phyloP scores from a whole-genome alignment of 2,113 vertebrate genomes.

The Cyphomyrus plagiostoma region DNA sequence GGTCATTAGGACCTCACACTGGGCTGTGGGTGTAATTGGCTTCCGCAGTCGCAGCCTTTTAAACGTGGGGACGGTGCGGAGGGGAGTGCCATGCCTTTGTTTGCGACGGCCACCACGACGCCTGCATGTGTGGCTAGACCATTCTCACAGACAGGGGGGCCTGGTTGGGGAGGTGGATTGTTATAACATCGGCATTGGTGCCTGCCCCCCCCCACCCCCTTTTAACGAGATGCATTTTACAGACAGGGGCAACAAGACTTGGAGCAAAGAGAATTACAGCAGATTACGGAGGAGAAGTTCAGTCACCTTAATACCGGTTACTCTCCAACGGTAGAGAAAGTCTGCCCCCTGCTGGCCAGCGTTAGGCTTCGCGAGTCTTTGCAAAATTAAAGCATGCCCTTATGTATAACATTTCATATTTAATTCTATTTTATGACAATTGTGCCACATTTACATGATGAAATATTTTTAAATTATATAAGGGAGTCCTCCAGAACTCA shows the following conservation, averaged over 20 bases:
- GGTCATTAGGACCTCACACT: slow-evolving; percentile 63
- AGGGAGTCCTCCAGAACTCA: background rate
- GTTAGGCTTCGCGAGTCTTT: background rate
- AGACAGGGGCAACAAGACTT: slow-evolving; percentile 54
- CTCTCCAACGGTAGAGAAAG: slow-evolving; percentile 57
- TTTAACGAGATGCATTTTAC: slow-evolving; percentile 67
- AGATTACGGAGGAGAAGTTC: slow-evolving; percentile 48
- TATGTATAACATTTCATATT: background rate
- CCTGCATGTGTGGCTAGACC: slow-evolving; percentile 60
- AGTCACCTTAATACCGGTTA: slow-evolving; percentile 17
- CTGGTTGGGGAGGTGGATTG: slow-evolving; percentile 60
- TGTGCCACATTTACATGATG: background rate
- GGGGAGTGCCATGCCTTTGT: slow-evolving; percentile 56
- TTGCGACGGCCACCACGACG: slow-evolving; percentile 60
- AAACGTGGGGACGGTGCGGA: slow-evolving; percentile 49
- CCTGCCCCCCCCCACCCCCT: background rate
- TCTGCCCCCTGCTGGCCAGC: slow-evolving; percentile 63
- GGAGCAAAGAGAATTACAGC: slow-evolving; percentile 52
- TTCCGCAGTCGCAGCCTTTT: slow-evolving; percentile 51
- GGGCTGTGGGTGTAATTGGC: slow-evolving; percentile 63
- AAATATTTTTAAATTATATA: background rate
- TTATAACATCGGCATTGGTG: slow-evolving; percentile 61
- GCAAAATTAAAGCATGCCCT: background rate
- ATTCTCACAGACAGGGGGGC: slow-evolving; percentile 46
- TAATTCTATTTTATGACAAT: background rate